Evolutionary conservation across 2,888 invertebrate genomes (phyloP).

Genomic region (Metopia argyrocephala): DNA sequence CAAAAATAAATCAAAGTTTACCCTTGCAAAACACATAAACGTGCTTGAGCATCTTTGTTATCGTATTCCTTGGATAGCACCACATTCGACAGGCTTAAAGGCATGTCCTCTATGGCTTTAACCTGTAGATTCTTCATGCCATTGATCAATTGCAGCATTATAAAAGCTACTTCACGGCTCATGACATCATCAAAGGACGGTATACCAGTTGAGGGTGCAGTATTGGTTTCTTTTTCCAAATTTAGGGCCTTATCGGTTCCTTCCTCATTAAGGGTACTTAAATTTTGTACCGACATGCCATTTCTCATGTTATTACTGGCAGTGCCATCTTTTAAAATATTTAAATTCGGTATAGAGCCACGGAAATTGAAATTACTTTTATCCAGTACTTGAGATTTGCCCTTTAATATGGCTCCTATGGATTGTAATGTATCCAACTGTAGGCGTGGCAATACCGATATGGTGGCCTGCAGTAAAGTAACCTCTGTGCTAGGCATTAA

Average conservation of each 20-base stretch:
- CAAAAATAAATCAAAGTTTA: slow-evolving; percentile 75
- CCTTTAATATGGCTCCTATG: slow-evolving; percentile 83
- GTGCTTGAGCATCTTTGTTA: slow-evolving; percentile 81
- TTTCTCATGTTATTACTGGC: slow-evolving; percentile 74
- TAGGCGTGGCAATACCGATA: slow-evolving; percentile 86
- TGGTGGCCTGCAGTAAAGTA: slow-evolving; percentile 87
- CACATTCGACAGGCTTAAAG: slow-evolving; percentile 85
- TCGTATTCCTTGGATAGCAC: slow-evolving; percentile 85
- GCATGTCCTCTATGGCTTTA: slow-evolving; percentile 89
- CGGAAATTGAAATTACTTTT: slow-evolving; percentile 77
- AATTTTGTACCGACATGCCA: slow-evolving; percentile 80
- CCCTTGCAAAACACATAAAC: slow-evolving; percentile 88
- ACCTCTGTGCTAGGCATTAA: slow-evolving; percentile 81
- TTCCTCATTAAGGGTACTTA: slow-evolving; percentile 76
- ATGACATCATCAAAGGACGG: slow-evolving; percentile 79
- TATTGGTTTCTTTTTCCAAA: background rate
- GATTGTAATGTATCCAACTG: slow-evolving; percentile 87
- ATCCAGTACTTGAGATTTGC: slow-evolving; percentile 79
- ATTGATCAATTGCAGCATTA: slow-evolving; percentile 89
- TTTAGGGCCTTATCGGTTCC: slow-evolving; percentile 56
- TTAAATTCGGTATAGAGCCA: slow-evolving; percentile 78
- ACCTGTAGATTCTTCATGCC: slow-evolving; percentile 90
- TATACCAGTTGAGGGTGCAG: slow-evolving; percentile 68
- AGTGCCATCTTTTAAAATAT: slow-evolving; percentile 72
- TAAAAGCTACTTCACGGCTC: slow-evolving; percentile 85